These are phyloP conservation scores for Synanceia verrucosa DNA, from an alignment of 2,797 vertebrate species.

Conservation along the genomic window DNA sequence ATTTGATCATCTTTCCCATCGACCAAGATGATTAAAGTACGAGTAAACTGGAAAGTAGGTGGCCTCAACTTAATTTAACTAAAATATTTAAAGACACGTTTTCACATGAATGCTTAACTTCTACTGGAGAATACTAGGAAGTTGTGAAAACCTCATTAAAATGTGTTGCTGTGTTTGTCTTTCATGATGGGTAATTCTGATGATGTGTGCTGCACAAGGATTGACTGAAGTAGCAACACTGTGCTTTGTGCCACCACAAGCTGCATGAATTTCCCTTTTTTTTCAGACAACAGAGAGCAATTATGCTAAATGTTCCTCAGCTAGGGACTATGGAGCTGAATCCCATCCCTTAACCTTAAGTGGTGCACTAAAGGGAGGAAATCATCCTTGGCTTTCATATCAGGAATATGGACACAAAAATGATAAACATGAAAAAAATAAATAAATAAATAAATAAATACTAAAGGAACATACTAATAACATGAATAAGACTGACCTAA, in stretches of 20 bases:
- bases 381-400: background rate
- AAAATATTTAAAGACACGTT: slow-evolving; percentile 16
- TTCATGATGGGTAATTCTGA: slow-evolving; percentile 29
- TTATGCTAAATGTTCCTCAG: slow-evolving; percentile 15
- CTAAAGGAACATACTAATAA: too few species aligned
- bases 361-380: background rate
- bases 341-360: background rate
- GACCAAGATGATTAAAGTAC: background rate
- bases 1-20: background rate
- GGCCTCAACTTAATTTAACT: background rate
- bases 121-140: slow-evolving; percentile 19
- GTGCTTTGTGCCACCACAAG: background rate
- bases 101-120: slow-evolving; percentile 41
- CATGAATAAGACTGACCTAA: too few species aligned
- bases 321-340: background rate
- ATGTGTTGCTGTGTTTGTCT: slow-evolving; percentile 28
- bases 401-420: background rate
- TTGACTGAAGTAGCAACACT: background rate
- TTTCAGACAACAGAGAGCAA: slow-evolving; percentile 8
- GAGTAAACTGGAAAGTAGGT: background rate
- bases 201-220: background rate
- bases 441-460: background rate
- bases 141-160: slow-evolving; percentile 44
- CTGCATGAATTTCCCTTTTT: background rate
- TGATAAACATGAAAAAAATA: background rate